phyloP scores from a whole-genome alignment of 2,888 invertebrate genomes.

The Cataglyphis altisquamis region DNA sequence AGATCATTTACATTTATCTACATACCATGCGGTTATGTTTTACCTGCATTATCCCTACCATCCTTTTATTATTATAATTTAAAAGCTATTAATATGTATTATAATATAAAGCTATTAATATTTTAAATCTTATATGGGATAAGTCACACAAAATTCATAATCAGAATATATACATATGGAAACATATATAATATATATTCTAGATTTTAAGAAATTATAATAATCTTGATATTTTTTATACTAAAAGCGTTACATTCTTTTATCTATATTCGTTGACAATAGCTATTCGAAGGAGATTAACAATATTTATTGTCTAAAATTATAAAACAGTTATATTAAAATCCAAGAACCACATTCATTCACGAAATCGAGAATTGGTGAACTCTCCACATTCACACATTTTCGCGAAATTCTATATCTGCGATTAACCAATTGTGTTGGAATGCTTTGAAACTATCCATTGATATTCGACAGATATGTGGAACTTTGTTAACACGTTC shows the following conservation, averaged over 20 bases:
- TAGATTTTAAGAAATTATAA: background rate
- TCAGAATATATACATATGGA: background rate
- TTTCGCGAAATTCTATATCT: conserved; percentile 27
- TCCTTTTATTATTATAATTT: background rate
- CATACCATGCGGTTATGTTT: background rate
- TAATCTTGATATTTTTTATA: background rate
- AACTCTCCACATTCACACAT: background rate
- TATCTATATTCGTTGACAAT: background rate
- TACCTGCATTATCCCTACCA: background rate
- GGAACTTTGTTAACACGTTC: conserved; percentile 28
- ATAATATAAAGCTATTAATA: background rate
- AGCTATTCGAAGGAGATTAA: background rate
- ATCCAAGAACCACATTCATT: background rate
- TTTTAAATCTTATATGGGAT: background rate
- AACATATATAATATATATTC: background rate
- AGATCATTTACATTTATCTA: conserved; percentile 11
- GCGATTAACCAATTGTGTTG: conserved; percentile 35
- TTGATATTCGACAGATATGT: conserved; percentile 39
- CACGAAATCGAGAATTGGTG: background rate
- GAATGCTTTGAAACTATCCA: conserved; percentile 27
- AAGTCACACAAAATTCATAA: background rate
- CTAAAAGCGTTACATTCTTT: background rate
- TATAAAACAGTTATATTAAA: background rate
- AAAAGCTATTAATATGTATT: background rate
- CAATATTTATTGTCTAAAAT: conserved; percentile 8